Conservation (phyloP, 30 jellyfish, hydroid and myxozoan genomes). For the Turritopsis dohrnii region DNA sequence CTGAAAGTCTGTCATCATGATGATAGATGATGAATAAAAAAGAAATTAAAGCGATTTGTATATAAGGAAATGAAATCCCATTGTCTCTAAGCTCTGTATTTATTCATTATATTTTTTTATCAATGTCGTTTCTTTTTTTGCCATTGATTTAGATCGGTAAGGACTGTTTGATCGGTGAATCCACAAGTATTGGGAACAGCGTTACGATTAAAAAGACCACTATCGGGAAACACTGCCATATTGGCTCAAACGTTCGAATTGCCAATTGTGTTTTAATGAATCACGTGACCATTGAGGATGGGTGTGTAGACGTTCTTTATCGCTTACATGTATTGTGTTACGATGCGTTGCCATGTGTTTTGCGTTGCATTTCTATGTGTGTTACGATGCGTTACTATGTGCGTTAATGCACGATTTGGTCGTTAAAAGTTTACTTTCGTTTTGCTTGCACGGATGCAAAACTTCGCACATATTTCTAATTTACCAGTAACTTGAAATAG, state of each 20-base stretch:
- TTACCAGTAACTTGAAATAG: too few relatives aligned
- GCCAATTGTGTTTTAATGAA: slow-evolving; percentile 86
- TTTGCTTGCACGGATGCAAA: too few relatives aligned
- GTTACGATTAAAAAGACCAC: slow-evolving; percentile 67
- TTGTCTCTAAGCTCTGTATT: neutral
- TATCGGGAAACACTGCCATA: slow-evolving; percentile 76
- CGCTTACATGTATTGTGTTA: neutral
- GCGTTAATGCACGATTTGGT: too few relatives aligned
- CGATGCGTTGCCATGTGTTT: neutral
- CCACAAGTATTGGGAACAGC: slow-evolving; percentile 50
- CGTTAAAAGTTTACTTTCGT: too few relatives aligned
- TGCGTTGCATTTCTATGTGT: too few relatives aligned
- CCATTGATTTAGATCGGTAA: slow-evolving; percentile 57
- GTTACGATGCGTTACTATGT: too few relatives aligned
- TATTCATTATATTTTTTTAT: neutral
- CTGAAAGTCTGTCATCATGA: too few relatives aligned
- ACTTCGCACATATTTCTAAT: too few relatives aligned
- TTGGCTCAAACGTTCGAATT: slow-evolving; percentile 82
- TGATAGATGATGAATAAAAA: too few relatives aligned
- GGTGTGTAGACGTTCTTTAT: slow-evolving; percentile 53
- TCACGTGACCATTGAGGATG: slow-evolving; percentile 69
- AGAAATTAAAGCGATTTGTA: too few relatives aligned
- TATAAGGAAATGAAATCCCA: too few relatives aligned
- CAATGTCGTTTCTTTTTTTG: neutral
- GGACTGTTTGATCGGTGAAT: slow-evolving; percentile 84